Conservation (phyloP, 2,888 invertebrate genomes). For the Trimorus sp. region DNA sequence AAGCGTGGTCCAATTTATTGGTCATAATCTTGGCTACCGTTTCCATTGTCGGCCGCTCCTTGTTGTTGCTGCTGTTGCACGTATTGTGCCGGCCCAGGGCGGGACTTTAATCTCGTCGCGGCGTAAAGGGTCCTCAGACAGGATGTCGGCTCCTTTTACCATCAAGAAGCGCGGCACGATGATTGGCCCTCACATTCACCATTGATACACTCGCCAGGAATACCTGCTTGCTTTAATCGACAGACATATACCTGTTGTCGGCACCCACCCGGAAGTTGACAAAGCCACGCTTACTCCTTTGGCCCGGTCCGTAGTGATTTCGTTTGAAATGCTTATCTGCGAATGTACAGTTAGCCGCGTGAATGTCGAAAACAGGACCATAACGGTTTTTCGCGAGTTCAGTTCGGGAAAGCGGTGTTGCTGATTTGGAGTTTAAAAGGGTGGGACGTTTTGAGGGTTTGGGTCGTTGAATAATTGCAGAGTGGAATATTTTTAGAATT, state of each 20-base stretch:
- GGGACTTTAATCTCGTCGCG: slow-evolving; percentile 76
- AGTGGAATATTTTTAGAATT: no score
- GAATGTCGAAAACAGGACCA: no score
- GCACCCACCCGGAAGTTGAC: slow-evolving; percentile 56
- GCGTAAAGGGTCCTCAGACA: slow-evolving; percentile 69
- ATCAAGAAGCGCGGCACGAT: slow-evolving; percentile 68
- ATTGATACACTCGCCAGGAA: slow-evolving; percentile 68
- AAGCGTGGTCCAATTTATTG: slow-evolving; percentile 80
- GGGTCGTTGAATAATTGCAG: no score
- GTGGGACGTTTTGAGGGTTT: no score
- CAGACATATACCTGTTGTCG: slow-evolving; percentile 69
- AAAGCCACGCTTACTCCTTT: slow-evolving; percentile 69
- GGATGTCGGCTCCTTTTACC: slow-evolving; percentile 76
- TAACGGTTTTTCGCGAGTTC: no score
- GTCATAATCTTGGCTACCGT: slow-evolving; percentile 78
- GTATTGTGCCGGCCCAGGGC: slow-evolving; percentile 71
- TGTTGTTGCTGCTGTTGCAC: slow-evolving; percentile 68
- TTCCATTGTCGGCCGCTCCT: slow-evolving; percentile 71
- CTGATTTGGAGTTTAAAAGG: no score
- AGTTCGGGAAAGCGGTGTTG: no score
- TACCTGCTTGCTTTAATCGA: slow-evolving; percentile 77
- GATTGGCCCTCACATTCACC: slow-evolving; percentile 48
- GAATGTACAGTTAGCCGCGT: no score
- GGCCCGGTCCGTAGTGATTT: not conserved
- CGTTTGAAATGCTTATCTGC: no score